phyloP scores from a whole-genome alignment of 1,140 invertebrate genomes.

The Drosophila virilis region DNA sequence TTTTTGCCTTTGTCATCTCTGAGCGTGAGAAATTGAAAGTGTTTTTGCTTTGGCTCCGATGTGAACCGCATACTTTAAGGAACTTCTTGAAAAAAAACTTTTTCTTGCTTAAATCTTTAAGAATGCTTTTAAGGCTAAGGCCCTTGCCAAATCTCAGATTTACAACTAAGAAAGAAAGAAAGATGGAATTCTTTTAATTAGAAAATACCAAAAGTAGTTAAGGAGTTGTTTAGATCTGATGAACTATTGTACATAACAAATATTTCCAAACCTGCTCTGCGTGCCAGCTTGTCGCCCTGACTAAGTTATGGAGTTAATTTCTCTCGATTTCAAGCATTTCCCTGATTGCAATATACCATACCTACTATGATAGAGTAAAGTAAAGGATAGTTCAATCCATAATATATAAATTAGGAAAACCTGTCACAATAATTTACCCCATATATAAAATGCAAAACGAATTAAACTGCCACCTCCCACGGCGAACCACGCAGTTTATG shows the following conservation, averaged over 20 bases:
- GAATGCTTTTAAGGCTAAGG: background rate
- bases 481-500: constrained; percentile 18
- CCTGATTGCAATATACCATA: background rate
- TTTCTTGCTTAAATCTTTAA: no score
- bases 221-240: no score
- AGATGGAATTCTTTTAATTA: no score
- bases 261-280: no score
- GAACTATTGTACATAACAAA: no score
- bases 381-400: constrained; percentile 2
- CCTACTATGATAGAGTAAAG: no score
- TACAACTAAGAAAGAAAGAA: no score
- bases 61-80: constrained; percentile 1
- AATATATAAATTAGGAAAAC: constrained; percentile 68
- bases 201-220: no score
- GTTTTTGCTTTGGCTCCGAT: background rate
- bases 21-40: background rate
- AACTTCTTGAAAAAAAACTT: background rate
- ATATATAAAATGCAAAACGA: constrained; percentile 26
- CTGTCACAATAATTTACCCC: constrained; percentile 66
- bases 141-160: no score
- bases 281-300: no score
- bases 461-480: constrained; percentile 31
- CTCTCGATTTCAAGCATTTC: no score
- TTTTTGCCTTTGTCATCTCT: constrained; percentile 20
- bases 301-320: no score